A percentile compares a stretch with the other conserved stretches of the same genome.
Conservation (phyloP, 2,797 vertebrate genomes). For the Xenopus petersii region DNA sequence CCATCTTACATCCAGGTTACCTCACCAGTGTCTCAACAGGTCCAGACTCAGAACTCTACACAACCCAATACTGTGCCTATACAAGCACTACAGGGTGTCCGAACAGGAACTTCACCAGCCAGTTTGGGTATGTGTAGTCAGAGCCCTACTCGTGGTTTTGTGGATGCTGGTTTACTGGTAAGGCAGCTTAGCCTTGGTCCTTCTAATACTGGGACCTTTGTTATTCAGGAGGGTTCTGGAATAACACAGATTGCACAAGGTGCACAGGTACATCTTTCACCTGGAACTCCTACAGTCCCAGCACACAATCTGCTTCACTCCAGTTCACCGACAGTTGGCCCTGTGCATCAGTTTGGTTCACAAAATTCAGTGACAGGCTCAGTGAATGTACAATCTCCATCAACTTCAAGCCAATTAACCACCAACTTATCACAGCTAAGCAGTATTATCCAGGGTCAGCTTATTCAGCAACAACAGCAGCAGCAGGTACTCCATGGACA, state of each 20-base stretch:
- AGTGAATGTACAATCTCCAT: conserved; percentile 72
- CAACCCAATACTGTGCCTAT: conserved; percentile 83
- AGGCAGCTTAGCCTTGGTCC: conserved; percentile 86
- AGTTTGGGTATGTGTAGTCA: conserved; percentile 84
- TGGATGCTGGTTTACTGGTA: conserved; percentile 87
- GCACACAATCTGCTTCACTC: conserved; percentile 90
- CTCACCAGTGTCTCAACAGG: conserved; percentile 84
- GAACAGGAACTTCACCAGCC: conserved; percentile 72
- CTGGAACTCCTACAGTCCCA: conserved; percentile 73
- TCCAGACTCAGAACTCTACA: conserved; percentile 91
- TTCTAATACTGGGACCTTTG: conserved; percentile 82
- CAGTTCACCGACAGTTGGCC: conserved; percentile 75
- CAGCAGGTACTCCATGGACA: conserved; percentile 67
- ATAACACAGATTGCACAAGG: conserved; percentile 81
- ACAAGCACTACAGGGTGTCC: conserved; percentile 73
- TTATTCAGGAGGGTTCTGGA: conserved; percentile 87
- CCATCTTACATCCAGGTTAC: conserved; percentile 93
- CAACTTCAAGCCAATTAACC: conserved; percentile 86
- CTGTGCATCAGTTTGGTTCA: conserved; percentile 87
- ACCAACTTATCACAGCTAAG: conserved; percentile 92
- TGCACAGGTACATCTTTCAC: conserved; percentile 65
- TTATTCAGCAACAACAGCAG: conserved; percentile 76
- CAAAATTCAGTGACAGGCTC: conserved; percentile 84
- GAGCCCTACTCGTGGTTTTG: conserved; percentile 83
- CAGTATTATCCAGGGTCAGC: conserved; percentile 93